Evolutionary conservation across 2,113 vertebrate genomes (phyloP), one percentile per base, ranked within the genome.

Genomic region (Canis aureus): DNA sequence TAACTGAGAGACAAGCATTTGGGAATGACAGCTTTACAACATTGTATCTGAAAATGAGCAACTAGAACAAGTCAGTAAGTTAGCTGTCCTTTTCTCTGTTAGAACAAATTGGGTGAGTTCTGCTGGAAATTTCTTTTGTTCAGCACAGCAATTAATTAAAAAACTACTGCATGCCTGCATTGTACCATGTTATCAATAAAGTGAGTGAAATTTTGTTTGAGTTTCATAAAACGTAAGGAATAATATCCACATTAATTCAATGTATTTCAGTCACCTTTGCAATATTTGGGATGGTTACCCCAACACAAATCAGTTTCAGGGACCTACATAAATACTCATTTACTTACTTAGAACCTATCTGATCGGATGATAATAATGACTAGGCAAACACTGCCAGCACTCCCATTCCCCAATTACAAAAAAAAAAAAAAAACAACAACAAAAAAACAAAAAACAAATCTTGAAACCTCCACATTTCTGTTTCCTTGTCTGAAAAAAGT

Each of bases 201-300:
- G 19, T 16, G 69, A 53, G n/a, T 62, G 9, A 91, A 84, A 92
- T 59, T 79, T 22, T 57, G 11, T 62, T 60, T 79, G 51, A 69
- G 67, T 93, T 94, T 85, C 79, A 91, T 57, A 86, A 95, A 93
- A 93, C 1, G 1, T 78, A 83, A 55, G 22, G 29, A 92, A 64
- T 11, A 27, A 5, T 62, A 80, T 43, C 22, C 81, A 66, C 32
- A 13, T 20, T 20, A 74, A 74, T 2, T 88, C 25, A 73, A 43
- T 27, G n/a, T 49, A 69, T 79, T 89, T 73, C 51, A 84, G 55
- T 64, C 25, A 93, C 51, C 49, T 95, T 7, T 92, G 71, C 22
- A 91, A 3, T 67, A 64, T 22, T 25, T 85, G 51, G 66, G 51
- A 95, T 35, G 71, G 19, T 17, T 32, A 80, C 27, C 12, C 69